Evolutionary conservation across 2,797 vertebrate genomes (phyloP), one percentile per base, ranked within the genome.

Genomic region (Urophycis tenuis): DNA sequence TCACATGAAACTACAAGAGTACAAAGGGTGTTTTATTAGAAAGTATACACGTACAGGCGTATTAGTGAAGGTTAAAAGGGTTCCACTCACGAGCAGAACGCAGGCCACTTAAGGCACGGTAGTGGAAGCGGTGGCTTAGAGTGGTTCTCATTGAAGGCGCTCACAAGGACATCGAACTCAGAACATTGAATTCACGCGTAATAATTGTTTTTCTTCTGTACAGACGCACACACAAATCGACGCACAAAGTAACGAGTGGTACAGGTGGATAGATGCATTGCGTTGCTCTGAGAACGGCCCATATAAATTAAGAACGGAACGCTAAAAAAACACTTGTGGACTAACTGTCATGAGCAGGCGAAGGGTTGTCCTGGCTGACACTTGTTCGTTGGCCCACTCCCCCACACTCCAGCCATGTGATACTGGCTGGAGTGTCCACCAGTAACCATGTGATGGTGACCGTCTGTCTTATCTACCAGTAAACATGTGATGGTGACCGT

Each of bases 11-110:
- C 33, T 39, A 53, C 29, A 32, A 60, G 53, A 60, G 53, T 60
- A 60, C 53, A 81, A 80, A 82, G 8, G 79, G 78, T 83, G 78
- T 41, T 90, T 91, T 91, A 91, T 91, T 90, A 89, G 81, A 82
- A 81, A 83, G 60, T 67, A 14, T 41, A 29, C 60, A 67, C 60
- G 69, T 70, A 81, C 76, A 87, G 81, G 74, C 76, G 69, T 72
- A 53, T 11, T 33, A 74, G 80, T 83, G 81, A 85, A 87, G 73
- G 33, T 49, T 67, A 3, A 10, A 12, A 29, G 60, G 12, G n/a
- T 67, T 67, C 3, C 29, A 25, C 15, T 67, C 60, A 5, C 29
- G n/a, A 29, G 60, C 12, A 29, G 25, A 25, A 29, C 11, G 60
- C 1, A 29, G 14, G 60, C 60, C 60, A 12, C 60, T 67, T 25